Conservation (phyloP, 2,888 invertebrate species). For the Ellobium chinense region DNA sequence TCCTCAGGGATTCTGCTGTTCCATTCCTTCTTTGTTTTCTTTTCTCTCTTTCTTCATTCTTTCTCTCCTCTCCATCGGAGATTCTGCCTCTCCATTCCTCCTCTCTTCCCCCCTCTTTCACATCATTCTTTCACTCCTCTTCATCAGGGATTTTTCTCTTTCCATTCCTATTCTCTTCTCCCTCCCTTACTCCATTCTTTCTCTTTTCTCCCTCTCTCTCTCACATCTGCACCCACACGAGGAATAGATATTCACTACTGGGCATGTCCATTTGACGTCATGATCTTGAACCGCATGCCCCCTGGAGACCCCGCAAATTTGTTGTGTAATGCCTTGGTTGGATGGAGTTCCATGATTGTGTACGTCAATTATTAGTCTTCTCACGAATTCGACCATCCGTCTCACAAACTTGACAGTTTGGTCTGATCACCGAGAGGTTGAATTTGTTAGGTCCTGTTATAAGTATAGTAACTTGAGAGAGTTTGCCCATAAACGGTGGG, state of each 20-base stretch:
- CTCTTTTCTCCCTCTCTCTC: not conserved
- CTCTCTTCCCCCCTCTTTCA: not conserved
- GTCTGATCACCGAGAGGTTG: too few relatives aligned
- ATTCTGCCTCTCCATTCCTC: not conserved
- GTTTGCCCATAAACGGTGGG: too few relatives aligned
- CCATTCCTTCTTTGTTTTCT: not conserved
- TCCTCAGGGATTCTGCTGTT: not conserved
- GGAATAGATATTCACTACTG: not conserved
- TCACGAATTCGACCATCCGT: too few relatives aligned
- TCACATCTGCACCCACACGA: not conserved
- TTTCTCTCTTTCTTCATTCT: not conserved
- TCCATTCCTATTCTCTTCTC: not conserved
- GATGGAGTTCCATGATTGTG: too few relatives aligned
- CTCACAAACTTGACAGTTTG: too few relatives aligned
- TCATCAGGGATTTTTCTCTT: not conserved
- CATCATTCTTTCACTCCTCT: not conserved
- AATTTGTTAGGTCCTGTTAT: too few relatives aligned
- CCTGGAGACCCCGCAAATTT: too few relatives aligned
- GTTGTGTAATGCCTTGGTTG: too few relatives aligned
- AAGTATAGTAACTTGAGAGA: too few relatives aligned
- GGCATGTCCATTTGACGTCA: too few relatives aligned
- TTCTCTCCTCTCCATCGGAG: not conserved
- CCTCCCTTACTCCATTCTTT: not conserved
- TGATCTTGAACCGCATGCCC: too few relatives aligned
- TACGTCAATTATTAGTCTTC: too few relatives aligned